A percentile compares a stretch with the other conserved stretches of the same genome.
These are phyloP conservation scores for Noctuana brunneofusca DNA, from an alignment of 2,888 invertebrate species.

Conservation along the genomic window DNA sequence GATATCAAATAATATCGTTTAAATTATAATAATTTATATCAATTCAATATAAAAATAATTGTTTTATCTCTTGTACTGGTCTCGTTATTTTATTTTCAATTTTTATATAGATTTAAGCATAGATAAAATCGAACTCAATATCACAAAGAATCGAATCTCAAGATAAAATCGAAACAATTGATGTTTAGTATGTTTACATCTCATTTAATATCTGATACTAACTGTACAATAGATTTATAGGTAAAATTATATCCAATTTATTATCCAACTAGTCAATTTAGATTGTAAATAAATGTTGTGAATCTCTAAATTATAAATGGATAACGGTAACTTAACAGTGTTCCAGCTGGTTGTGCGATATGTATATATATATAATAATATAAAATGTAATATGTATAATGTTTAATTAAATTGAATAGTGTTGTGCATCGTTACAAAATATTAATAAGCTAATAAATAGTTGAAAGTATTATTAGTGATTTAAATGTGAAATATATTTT, in stretches of 20 bases:
- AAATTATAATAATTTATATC: no score
- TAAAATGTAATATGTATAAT: background rate
- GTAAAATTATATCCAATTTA: constrained; percentile 6
- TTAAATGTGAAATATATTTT: constrained; percentile 20
- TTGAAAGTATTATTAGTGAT: constrained; percentile 27
- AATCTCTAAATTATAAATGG: constrained; percentile 13
- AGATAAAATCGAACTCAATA: background rate
- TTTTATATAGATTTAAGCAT: background rate
- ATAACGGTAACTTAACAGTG: constrained; percentile 9
- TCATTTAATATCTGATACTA: background rate
- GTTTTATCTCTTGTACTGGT: background rate
- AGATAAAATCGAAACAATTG: background rate
- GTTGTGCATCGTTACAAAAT: constrained; percentile 9
- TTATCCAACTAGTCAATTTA: constrained; percentile 28
- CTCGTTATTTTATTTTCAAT: background rate
- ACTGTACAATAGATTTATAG: background rate
- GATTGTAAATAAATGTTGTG: constrained; percentile 18
- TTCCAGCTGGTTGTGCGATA: constrained; percentile 26
- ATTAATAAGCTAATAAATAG: constrained; percentile 1
- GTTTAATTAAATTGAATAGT: background rate
- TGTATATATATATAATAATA: background rate
- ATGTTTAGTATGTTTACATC: background rate
- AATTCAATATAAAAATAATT: no score
- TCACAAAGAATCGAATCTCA: constrained; percentile 11
- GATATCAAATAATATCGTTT: no score